Base-by-base conservation (phyloP, 2,113 vertebrate species). In the Pampusana beccarii region DNA sequence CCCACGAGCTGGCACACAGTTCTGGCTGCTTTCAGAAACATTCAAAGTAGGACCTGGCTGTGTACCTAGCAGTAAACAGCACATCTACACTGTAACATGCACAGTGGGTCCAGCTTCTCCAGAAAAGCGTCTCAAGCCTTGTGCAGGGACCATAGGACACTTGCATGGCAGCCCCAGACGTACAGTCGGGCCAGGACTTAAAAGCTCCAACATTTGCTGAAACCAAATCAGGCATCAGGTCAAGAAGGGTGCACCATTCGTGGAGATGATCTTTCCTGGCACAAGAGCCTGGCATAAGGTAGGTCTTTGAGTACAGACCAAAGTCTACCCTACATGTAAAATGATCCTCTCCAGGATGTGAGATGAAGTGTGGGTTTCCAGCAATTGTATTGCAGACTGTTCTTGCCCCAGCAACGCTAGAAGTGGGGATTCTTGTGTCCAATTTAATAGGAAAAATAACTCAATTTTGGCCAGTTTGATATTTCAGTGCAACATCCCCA, bases 381-480 rank as follows among this genome's bases (percentile, higher is more conserved):
- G 3, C 51, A 60, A 0, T 28, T 3, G 0, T 11, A 13, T 16
- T 5, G 38, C 38, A 70, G 28, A 33, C 38, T 7, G 5, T n/a
- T 64, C 44, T n/a, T 31, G 40, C 6, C 14, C 40, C 81, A 24
- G 28, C 24, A 18, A 11, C 6, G 15, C 26, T 53, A 88, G 31
- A 33, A 65, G 25, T 8, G 28, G 1, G 1, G 5, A 57, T 16
- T 12, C 21, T 6, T 44, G 17, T 20, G 25, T 5, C 64, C 12
- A 7, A 29, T 36, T 21, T 17, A 17, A 50, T 17, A 62, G 9
- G 5, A 66, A 66, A 23, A 85, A 9, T 1, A 20, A 3, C 25
- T 40, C 15, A 9, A 2, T 23, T 70, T n/a, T 60, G 17, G 15
- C 16, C 58, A 50, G 28, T 26, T 26, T 50, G 25, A 42, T 73